Base-by-base conservation (phyloP, 1,140 invertebrate genomes). In the Ctenoplectra terminalis region DNA sequence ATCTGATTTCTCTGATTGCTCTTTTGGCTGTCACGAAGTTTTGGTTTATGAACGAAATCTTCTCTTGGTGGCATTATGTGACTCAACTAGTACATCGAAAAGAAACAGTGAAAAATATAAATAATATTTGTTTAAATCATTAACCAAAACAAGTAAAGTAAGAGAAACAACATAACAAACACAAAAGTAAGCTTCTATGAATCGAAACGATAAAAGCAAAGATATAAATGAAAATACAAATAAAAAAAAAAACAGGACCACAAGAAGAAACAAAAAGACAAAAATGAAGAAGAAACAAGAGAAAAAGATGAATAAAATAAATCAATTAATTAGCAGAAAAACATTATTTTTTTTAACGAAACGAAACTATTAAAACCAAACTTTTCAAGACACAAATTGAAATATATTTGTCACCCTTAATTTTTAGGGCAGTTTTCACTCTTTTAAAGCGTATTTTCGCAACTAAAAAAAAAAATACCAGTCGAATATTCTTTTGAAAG, bases 61-160 rank as follows among this genome's bases (percentile, higher is more conserved):
- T 90, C 88, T 46, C 52, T 82, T 17, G 88, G 84, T 37, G 87
- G 26, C 60, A 91, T 73, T 67, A 92, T 85, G 37, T 54, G 67
- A 85, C 66, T 89, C 75, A 92, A 87, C 91, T 92, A 75, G 87
- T 83, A 74, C 72, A 60, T 79, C 54, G 13, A 88, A 82, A 88
- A 64, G 40, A 87, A 76, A 81, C 54, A 73, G 58, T 26, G 17
- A 9, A 56, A 58, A 52, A 17, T n/a, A 60, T 54, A 17, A 70
- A 54, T 26, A 15, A 71, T 43, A 13, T 7, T 13, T 26, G 1
- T 43, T 1, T 26, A 23, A 71, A 75, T 31, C 9, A 5, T 40
- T 31, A 23, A 52, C 6, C 37, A 67, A 60, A 64, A 43, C 15
- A 40, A 11, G 1, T 1, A 5, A 26, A 23, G 46, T 4, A 43